Conservation (phyloP, 2,797 vertebrate genomes). For the Alfaro cultratus region DNA sequence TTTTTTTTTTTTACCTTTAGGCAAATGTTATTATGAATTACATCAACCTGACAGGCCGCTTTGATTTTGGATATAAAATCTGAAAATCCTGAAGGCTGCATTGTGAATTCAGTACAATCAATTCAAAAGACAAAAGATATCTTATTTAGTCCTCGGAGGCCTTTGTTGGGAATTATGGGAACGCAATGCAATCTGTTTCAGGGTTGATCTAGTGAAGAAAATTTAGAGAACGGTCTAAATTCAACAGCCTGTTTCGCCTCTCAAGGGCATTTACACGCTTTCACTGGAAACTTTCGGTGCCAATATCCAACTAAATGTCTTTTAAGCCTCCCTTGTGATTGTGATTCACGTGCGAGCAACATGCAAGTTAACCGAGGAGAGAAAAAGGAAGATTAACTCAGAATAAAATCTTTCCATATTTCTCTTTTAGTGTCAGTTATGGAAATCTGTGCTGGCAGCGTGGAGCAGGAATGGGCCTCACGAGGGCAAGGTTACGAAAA, state of each 20-base stretch:
- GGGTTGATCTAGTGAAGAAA: constrained; percentile 33
- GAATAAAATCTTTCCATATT: constrained; percentile 51
- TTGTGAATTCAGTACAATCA: constrained; percentile 13
- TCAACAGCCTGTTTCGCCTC: constrained; percentile 14
- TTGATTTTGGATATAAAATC: background rate
- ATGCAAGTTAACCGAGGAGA: constrained; percentile 2
- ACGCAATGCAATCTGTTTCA: constrained; percentile 33
- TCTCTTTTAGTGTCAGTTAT: constrained; percentile 67
- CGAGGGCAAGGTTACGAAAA: constrained; percentile 56
- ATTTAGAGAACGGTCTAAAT: constrained; percentile 12
- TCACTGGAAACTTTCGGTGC: constrained; percentile 15
- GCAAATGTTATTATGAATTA: constrained; percentile 1
- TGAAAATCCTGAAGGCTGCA: constrained; percentile 12
- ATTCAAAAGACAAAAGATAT: constrained; percentile 19
- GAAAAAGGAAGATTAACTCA: constrained; percentile 11
- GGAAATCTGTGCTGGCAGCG: constrained; percentile 57
- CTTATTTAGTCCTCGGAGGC: constrained; percentile 22
- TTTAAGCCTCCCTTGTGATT: constrained; percentile 1
- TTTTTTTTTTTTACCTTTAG: background rate
- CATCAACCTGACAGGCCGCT: background rate
- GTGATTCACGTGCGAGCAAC: constrained; percentile 37
- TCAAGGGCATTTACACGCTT: constrained; percentile 32
- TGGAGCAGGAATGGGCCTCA: constrained; percentile 43
- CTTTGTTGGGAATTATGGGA: constrained; percentile 18
- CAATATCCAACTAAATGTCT: constrained; percentile 17